Evolutionary conservation across 2,113 vertebrate species (phyloP).

Genomic region (Pelecanus crispus): DNA sequence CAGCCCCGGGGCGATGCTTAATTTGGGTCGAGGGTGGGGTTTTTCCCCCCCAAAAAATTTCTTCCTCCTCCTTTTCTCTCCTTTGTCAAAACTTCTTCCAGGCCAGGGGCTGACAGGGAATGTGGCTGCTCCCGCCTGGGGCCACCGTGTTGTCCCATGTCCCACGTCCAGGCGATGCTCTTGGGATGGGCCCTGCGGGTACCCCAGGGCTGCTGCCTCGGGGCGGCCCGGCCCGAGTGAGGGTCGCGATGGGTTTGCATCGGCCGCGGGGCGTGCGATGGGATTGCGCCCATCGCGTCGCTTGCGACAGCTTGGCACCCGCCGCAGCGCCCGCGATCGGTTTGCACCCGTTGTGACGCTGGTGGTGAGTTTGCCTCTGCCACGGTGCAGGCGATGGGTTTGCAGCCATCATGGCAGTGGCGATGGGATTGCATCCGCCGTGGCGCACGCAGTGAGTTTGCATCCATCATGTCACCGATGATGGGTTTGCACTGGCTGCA

Average conservation of each 20-base stretch:
- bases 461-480: accelerated
- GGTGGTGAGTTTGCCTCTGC: background rate
- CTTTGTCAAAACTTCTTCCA: background rate
- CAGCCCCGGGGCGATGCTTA: background rate
- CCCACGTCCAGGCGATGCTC: background rate
- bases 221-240: background rate
- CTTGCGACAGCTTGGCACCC: background rate
- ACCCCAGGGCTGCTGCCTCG: background rate
- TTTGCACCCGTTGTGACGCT: too few relatives aligned
- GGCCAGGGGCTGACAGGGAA: background rate
- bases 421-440: too few relatives aligned
- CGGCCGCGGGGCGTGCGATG: accelerated
- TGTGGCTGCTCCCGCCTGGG: too few relatives aligned
- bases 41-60: too few relatives aligned
- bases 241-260: background rate
- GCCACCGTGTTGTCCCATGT: background rate
- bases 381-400: background rate
- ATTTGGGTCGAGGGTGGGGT: background rate
- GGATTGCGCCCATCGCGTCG: background rate
- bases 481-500: too few relatives aligned
- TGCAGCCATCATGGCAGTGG: background rate
- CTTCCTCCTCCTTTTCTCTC: background rate
- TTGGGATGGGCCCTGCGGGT: background rate
- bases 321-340: background rate
- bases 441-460: background rate